Evolutionary conservation across 2,888 invertebrate genomes (phyloP), one percentile per base, ranked within the genome.

Genomic region (Watsonalla binaria): DNA sequence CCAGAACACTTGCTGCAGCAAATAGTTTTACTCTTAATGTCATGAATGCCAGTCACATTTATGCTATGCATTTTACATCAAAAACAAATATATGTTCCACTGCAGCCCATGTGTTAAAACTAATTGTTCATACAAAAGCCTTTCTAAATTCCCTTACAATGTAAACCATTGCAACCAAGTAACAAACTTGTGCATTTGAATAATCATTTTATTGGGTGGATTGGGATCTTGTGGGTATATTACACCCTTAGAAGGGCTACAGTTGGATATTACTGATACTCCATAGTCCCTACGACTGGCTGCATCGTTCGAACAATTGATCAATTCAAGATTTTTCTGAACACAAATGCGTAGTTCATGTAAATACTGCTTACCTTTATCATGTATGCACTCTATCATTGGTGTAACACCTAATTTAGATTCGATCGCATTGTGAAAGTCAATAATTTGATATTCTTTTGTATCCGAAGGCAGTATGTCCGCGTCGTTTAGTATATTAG

Each of bases 331-430:
- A 0, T 82, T 77, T 72, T 95, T 96, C 71, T 94, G 90, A 63
- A 96, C 94, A 70, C 96, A 96, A 51, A 96, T 92, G 15, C 95
- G 89, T 53, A 96, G 92, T 77, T 96, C 96, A 15, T 92, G 92
- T 51, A 96, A 73, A 69, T 93, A 93, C 4, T 91, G 92, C 15
- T 91, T 82, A 24, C 92, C 92, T 0, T 91, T 82, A 72, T 94
- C 93, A 45, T 86, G 88, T 6, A 92, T 82, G 68, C 96, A 96
- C 68, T 93, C 92, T 47, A 96, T 92, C 46, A 91, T 90, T 0
- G 94, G 93, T 61, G 92, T 92, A 52, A 92, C 92, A 5, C 92
- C 92, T 34, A 94, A 74, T 14, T 80, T 78, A 14, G 80, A 82
- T 51, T 91, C 85, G 5, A 96, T 74, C 0, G 93, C 77, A 55